phyloP scores from a whole-genome alignment of 2,797 vertebrate species.

The Manis pentadactyla region DNA sequence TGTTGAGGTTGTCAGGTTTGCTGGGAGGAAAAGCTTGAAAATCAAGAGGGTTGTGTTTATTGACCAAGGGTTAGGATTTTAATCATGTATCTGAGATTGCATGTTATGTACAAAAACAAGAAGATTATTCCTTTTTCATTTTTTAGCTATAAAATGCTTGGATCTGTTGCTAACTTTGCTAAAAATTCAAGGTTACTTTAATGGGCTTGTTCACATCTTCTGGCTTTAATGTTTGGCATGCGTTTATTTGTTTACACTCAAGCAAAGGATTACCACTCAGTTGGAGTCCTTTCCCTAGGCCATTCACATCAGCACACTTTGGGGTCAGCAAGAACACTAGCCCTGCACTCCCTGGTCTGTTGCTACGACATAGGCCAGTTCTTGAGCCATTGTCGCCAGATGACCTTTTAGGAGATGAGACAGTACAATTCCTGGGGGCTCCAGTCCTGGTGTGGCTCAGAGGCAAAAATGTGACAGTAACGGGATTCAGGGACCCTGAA shows the following conservation, averaged over 20 bases:
- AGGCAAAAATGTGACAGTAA: conserved; percentile 52
- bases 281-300: background rate
- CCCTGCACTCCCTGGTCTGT: background rate
- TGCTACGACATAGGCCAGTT: background rate
- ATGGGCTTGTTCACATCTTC: background rate
- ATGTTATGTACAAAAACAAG: conserved; percentile 45
- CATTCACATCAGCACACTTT: background rate
- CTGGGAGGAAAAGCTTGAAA: conserved; percentile 33
- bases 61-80: conserved; percentile 73
- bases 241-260: conserved; percentile 21
- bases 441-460: background rate
- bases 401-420: background rate
- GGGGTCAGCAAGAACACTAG: background rate
- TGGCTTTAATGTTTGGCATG: conserved; percentile 4
- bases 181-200: conserved; percentile 60
- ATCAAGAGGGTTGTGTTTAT: conserved; percentile 74
- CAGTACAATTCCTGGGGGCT: background rate
- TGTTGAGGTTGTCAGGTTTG: conserved; percentile 58
- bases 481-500: conserved; percentile 53
- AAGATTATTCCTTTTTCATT: background rate
- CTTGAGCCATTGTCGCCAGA: conserved; percentile 22
- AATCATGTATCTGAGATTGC: conserved; percentile 57
- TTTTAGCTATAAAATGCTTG: conserved; percentile 36
- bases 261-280: conserved; percentile 25
- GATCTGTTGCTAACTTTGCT: conserved; percentile 54